These are phyloP conservation scores for Mesocentrotus franciscanus DNA, from an alignment of 53 echinoderm and acorn worm genomes.

Conservation along the genomic window DNA sequence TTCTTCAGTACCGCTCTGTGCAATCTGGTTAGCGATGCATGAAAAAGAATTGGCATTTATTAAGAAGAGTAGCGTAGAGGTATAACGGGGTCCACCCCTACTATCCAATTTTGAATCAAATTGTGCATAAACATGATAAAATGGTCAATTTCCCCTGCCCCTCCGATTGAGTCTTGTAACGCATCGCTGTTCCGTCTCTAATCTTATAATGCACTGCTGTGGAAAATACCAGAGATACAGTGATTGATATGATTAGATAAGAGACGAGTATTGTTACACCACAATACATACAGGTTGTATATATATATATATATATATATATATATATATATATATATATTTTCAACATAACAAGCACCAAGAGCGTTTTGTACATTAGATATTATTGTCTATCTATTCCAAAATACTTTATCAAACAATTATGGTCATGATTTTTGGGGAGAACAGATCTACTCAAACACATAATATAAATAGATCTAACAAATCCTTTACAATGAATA, in stretches of 20 bases:
- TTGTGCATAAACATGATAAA: too few species aligned
- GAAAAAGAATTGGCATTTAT: background rate
- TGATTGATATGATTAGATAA: slow-evolving; percentile 27
- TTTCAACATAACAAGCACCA: too few species aligned
- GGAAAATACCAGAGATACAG: background rate
- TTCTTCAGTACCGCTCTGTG: background rate
- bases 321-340: too few species aligned
- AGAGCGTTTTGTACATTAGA: too few species aligned
- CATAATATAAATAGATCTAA: background rate
- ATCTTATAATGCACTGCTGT: slow-evolving; percentile 14
- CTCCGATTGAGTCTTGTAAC: background rate
- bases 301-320: too few species aligned
- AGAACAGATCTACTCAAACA: background rate
- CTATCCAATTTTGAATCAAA: too few species aligned
- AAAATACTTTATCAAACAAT: too few species aligned
- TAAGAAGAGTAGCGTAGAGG: background rate
- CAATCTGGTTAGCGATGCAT: background rate
- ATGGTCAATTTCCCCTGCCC: too few species aligned
- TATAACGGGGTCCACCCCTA: background rate
- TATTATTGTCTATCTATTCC: too few species aligned
- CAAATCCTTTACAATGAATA: background rate
- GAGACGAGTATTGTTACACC: background rate
- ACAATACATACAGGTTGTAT: too few species aligned
- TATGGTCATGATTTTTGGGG: too few species aligned
- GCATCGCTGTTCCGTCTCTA: background rate